These are phyloP conservation scores for Tetragonula carbonaria DNA, from an alignment of 2,888 invertebrate species.

Conservation along the genomic window DNA sequence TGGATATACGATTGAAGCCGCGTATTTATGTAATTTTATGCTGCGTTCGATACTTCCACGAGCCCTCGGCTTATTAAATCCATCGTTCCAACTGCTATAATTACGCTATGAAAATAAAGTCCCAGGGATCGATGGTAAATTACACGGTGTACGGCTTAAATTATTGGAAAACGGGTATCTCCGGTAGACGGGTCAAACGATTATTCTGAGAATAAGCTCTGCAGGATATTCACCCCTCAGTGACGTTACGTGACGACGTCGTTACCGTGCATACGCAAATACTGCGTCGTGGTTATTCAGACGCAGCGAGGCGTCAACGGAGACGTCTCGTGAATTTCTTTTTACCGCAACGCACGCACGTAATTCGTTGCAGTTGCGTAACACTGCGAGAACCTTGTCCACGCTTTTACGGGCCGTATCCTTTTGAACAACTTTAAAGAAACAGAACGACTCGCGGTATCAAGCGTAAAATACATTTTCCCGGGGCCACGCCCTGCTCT, in stretches of 20 bases:
- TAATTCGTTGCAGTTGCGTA: constrained; percentile 21
- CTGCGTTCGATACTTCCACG: not conserved
- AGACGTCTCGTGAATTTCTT: constrained; percentile 16
- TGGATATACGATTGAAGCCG: not conserved
- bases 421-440: not conserved
- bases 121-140: constrained; percentile 13
- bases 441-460: too few species aligned
- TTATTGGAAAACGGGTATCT: constrained; percentile 51
- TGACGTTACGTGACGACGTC: not conserved
- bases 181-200: constrained; percentile 54
- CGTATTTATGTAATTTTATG: not conserved
- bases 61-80: constrained; percentile 14
- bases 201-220: constrained; percentile 45
- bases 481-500: constrained; percentile 10
- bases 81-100: constrained; percentile 5
- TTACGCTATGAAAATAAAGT: constrained; percentile 34
- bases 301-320: not conserved
- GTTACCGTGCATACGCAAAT: not conserved
- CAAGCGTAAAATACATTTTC: constrained; percentile 26
- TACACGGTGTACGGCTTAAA: constrained; percentile 30
- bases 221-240: constrained; percentile 39
- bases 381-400: not conserved
- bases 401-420: not conserved
- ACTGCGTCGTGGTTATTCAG: not conserved
- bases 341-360: not conserved